phyloP scores from a whole-genome alignment of 2,888 invertebrate genomes.

The Apamea epomidion region DNA sequence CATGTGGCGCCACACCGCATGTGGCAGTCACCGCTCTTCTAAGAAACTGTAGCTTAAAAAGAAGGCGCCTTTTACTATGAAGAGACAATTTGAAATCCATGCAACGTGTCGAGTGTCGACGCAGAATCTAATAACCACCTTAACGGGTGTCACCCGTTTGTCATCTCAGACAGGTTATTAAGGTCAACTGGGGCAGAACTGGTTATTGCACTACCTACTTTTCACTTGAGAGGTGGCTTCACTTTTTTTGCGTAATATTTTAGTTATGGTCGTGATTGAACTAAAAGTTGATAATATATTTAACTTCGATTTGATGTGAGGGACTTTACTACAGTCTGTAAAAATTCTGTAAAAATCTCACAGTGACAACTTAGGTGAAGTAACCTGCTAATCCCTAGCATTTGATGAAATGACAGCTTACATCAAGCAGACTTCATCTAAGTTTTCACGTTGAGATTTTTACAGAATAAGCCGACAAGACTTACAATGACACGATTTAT shows the following conservation, averaged over 20 bases:
- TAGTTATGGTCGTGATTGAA: too few relatives aligned
- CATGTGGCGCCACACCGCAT: too few relatives aligned
- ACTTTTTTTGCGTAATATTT: not conserved
- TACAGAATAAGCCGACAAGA: not conserved
- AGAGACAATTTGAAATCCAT: slow-evolving; percentile 42
- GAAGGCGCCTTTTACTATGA: not conserved
- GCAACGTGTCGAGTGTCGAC: slow-evolving; percentile 28
- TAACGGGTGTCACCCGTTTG: slow-evolving; percentile 63
- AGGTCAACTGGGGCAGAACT: slow-evolving; percentile 34
- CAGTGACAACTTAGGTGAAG: not conserved
- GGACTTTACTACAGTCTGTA: not conserved
- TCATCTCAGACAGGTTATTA: slow-evolving; percentile 62
- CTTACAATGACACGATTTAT: not conserved
- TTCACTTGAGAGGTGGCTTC: not conserved
- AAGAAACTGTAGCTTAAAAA: not conserved
- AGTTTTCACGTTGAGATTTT: not conserved
- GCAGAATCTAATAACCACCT: slow-evolving; percentile 56
- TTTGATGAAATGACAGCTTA: slow-evolving; percentile 1
- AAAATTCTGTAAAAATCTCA: not conserved
- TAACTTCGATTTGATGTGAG: not conserved
- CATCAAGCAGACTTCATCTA: not conserved
- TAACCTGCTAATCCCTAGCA: not conserved
- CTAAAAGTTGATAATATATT: not conserved
- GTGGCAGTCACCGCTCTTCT: not conserved
- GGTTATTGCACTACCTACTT: slow-evolving; percentile 38